These are phyloP conservation scores for Galleria mellonella DNA, from an alignment of 1,140 invertebrate species.

Conservation along the genomic window DNA sequence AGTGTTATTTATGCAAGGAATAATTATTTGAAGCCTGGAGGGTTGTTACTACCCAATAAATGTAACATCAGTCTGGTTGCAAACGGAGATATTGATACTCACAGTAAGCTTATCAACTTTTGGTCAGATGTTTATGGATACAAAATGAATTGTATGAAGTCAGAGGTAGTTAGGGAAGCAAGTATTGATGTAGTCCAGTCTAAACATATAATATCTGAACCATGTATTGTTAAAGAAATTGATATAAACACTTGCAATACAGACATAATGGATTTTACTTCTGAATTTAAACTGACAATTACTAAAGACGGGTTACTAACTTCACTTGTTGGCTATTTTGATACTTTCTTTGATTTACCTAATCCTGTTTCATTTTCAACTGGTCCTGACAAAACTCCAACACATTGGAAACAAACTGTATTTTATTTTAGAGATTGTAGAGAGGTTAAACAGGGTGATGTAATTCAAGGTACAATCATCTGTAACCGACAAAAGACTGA, in stretches of 20 bases:
- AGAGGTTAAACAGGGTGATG: slow-evolving; percentile 83
- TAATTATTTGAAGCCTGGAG: slow-evolving; percentile 85
- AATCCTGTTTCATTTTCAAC: slow-evolving; percentile 81
- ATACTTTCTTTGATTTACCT: slow-evolving; percentile 88
- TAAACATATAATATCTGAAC: slow-evolving; percentile 85
- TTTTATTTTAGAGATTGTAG: slow-evolving; percentile 88
- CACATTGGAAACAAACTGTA: slow-evolving; percentile 98
- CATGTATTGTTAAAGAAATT: slow-evolving; percentile 80
- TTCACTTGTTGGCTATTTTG: slow-evolving; percentile 95
- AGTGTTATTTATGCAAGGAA: slow-evolving; percentile 94
- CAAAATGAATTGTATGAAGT: slow-evolving; percentile 96
- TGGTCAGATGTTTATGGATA: slow-evolving; percentile 99
- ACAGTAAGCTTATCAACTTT: slow-evolving; percentile 85
- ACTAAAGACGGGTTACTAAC: slow-evolving; percentile 85
- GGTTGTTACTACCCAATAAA: slow-evolving; percentile 89
- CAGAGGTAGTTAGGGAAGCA: slow-evolving; percentile 92
- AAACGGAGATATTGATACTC: slow-evolving; percentile 88
- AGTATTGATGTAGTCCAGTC: slow-evolving; percentile 89
- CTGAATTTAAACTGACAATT: slow-evolving; percentile 84
- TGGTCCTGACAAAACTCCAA: slow-evolving; percentile 82
- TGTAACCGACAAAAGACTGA: slow-evolving; percentile 72
- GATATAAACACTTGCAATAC: slow-evolving; percentile 89
- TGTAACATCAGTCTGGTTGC: slow-evolving; percentile 93
- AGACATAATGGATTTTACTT: slow-evolving; percentile 87
- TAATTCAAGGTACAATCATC: slow-evolving; percentile 78